Evolutionary conservation across 1,140 invertebrate species (phyloP).

Genomic region (Pantala flavescens): DNA sequence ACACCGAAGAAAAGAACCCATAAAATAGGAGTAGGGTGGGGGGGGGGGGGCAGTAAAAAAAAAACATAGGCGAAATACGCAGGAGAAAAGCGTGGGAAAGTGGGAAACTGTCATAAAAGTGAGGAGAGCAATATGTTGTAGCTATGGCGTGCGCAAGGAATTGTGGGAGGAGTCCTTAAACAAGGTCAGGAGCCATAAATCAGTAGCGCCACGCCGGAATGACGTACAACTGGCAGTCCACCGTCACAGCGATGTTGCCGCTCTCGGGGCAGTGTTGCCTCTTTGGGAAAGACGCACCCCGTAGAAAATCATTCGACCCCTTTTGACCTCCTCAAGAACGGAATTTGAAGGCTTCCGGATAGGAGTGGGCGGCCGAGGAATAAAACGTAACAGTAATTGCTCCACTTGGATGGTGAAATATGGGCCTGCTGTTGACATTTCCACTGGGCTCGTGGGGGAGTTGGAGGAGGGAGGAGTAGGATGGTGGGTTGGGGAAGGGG

Average conservation of each 20-base stretch:
- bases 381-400: conserved; percentile 7
- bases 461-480: not conserved
- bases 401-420: conserved; percentile 1
- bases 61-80: not conserved
- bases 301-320: not conserved
- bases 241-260: not conserved
- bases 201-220: not conserved
- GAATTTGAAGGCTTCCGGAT: not conserved
- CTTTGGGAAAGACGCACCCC: not conserved
- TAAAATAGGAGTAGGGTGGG: not conserved
- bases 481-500: not conserved
- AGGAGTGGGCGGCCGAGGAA: not conserved
- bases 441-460: not conserved
- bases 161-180: conserved; percentile 8
- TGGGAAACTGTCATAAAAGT: not conserved
- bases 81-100: not conserved
- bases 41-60: not conserved
- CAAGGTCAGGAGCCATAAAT: conserved; percentile 8
- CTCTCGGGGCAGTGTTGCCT: not conserved
- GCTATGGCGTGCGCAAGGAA: not conserved
- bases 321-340: not conserved
- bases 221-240: conserved; percentile 2
- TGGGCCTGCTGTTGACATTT: not conserved
- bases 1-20: no score
- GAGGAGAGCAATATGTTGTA: not conserved